Evolutionary conservation across 2,797 vertebrate genomes (phyloP).

Genomic region (Sternotherus odoratus): DNA sequence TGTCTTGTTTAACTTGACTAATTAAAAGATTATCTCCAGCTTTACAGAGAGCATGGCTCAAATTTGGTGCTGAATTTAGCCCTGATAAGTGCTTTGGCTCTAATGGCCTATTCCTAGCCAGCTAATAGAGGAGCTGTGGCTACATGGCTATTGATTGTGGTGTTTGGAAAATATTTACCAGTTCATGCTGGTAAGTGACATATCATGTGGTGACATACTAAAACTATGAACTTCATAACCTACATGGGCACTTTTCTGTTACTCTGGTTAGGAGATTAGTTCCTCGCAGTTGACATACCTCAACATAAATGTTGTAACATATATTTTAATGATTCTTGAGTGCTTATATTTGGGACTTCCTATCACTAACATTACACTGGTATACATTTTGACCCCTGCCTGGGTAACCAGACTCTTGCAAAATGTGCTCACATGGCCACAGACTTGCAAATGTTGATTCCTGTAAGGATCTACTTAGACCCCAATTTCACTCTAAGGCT

Average conservation of each 20-base stretch:
- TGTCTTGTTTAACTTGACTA: background rate
- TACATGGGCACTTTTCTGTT: background rate
- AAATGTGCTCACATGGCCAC: background rate
- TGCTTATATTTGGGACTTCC: background rate
- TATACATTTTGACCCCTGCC: background rate
- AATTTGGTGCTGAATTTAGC: background rate
- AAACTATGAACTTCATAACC: background rate
- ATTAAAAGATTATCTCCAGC: background rate
- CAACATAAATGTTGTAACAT: too few species aligned
- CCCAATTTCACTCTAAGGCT: background rate
- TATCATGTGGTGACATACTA: background rate
- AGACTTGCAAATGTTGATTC: background rate
- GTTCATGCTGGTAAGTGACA: conserved; percentile 3
- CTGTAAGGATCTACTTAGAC: background rate
- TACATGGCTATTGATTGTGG: background rate
- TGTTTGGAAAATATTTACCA: conserved; percentile 11
- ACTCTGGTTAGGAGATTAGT: background rate
- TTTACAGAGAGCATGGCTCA: background rate
- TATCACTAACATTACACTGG: background rate
- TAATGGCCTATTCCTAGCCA: background rate
- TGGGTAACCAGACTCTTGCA: background rate
- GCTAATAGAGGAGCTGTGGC: background rate
- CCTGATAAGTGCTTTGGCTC: background rate
- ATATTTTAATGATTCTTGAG: too few species aligned
- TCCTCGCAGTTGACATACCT: background rate